These are phyloP conservation scores for Dryobota labecula DNA, from an alignment of 2,888 invertebrate species.

Conservation along the genomic window DNA sequence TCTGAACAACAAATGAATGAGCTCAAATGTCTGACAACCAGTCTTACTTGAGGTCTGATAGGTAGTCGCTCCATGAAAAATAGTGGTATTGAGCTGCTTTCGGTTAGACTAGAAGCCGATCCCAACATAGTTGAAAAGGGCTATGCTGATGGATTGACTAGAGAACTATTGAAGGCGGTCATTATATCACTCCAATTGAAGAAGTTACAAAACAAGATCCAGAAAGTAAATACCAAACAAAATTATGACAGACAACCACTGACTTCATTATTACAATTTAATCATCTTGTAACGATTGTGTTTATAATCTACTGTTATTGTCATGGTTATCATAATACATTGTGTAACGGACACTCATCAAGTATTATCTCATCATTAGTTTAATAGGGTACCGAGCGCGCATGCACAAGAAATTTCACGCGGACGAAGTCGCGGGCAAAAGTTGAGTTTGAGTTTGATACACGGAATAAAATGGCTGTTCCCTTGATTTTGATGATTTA, in stretches of 20 bases:
- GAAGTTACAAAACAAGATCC: background rate
- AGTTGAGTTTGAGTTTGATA: too few species aligned
- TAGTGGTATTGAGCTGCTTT: too few species aligned
- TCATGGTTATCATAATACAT: background rate
- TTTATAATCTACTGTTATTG: constrained; percentile 21
- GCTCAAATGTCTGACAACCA: background rate
- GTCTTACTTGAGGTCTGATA: background rate
- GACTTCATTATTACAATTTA: constrained; percentile 15
- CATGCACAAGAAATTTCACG: too few species aligned
- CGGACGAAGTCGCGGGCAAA: too few species aligned
- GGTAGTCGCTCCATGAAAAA: too few species aligned
- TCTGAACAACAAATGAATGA: too few species aligned
- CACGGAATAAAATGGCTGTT: too few species aligned
- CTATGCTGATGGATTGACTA: background rate
- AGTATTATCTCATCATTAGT: background rate
- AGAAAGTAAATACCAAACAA: background rate
- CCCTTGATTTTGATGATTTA: too few species aligned
- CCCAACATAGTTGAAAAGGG: background rate
- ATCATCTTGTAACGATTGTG: background rate
- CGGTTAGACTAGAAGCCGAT: background rate
- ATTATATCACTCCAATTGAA: background rate
- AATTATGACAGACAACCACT: background rate
- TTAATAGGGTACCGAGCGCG: too few species aligned
- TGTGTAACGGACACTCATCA: constrained; percentile 9
- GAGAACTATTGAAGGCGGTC: background rate